These are phyloP conservation scores for Puffinus mauretanicus DNA, from an alignment of 2,113 vertebrate genomes.

Conservation along the genomic window DNA sequence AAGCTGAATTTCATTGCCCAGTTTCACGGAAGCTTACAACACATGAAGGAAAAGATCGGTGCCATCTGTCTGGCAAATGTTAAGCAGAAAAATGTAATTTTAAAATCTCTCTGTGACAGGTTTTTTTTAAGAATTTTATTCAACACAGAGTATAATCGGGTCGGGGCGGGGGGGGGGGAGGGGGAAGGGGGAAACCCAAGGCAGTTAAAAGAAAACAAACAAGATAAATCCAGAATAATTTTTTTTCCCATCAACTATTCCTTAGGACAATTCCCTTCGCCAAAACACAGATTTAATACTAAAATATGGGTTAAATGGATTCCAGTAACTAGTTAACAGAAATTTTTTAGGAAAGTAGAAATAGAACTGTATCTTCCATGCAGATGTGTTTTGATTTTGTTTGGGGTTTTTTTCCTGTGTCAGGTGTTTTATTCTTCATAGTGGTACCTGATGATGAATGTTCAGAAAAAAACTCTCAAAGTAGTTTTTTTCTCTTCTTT, in stretches of 20 bases:
- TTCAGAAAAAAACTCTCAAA: fast-evolving
- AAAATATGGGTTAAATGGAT: background rate
- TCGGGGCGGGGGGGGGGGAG: no score
- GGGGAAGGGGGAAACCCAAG: background rate
- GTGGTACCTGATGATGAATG: background rate
- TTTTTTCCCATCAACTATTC: background rate
- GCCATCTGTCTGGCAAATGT: background rate
- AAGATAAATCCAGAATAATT: background rate
- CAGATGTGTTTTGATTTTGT: background rate
- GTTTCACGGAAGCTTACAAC: background rate
- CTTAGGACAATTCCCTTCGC: background rate
- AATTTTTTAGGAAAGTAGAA: background rate
- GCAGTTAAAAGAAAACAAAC: background rate
- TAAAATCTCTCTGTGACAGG: background rate
- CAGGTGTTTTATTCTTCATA: background rate
- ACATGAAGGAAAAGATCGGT: background rate
- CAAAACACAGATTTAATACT: background rate
- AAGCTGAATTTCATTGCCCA: background rate
- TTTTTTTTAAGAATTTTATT: background rate
- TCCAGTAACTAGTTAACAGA: background rate
- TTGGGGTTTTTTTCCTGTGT: background rate
- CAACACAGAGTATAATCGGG: background rate
- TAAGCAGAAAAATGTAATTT: background rate
- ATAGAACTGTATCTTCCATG: background rate
- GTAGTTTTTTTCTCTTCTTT: background rate